Percentiles rank a stretch among this genome's conserved stretches.
phyloP scores from a whole-genome alignment of 2,113 vertebrate genomes.

The Theropithecus gelada region DNA sequence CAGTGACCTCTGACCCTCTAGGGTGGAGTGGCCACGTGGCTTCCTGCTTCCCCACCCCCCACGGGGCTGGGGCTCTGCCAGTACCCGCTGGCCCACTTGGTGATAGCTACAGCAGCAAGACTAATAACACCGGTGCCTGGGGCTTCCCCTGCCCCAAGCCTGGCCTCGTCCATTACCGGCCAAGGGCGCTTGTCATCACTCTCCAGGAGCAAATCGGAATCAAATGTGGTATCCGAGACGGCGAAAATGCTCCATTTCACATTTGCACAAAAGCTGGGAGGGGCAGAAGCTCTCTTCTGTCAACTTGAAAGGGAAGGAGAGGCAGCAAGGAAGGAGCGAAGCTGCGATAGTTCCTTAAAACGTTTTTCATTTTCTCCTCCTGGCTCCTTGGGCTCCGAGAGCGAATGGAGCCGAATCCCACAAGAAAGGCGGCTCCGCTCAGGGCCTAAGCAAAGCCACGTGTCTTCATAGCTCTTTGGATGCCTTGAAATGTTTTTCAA shows the following conservation, averaged over 20 bases:
- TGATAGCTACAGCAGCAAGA: constrained; percentile 73
- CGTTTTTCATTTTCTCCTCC: constrained; percentile 53
- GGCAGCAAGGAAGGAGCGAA: not conserved
- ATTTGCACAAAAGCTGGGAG: constrained; percentile 1
- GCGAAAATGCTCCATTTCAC: not conserved
- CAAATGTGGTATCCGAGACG: constrained; percentile 59
- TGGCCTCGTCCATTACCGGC: constrained; percentile 72
- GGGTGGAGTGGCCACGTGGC: not conserved
- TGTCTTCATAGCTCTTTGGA: constrained; percentile 47
- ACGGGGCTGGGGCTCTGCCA: not conserved
- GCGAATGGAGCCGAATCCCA: constrained; percentile 39
- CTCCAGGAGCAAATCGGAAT: constrained; percentile 69
- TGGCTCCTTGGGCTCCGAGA: not conserved
- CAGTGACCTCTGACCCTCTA: not conserved
- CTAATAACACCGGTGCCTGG: constrained; percentile 18
- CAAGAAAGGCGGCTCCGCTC: constrained; percentile 50
- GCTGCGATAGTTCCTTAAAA: not conserved
- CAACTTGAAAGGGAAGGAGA: constrained; percentile 63
- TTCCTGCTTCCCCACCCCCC: constrained; percentile 37
- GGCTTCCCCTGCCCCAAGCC: not conserved
- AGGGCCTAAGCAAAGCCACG: constrained; percentile 72
- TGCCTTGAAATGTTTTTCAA: constrained; percentile 27
- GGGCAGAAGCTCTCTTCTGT: not conserved
- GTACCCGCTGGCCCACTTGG: not conserved
- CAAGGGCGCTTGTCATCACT: constrained; percentile 66